phyloP scores from a whole-genome alignment of 1,140 invertebrate genomes.

The Papilio aristodemus region DNA sequence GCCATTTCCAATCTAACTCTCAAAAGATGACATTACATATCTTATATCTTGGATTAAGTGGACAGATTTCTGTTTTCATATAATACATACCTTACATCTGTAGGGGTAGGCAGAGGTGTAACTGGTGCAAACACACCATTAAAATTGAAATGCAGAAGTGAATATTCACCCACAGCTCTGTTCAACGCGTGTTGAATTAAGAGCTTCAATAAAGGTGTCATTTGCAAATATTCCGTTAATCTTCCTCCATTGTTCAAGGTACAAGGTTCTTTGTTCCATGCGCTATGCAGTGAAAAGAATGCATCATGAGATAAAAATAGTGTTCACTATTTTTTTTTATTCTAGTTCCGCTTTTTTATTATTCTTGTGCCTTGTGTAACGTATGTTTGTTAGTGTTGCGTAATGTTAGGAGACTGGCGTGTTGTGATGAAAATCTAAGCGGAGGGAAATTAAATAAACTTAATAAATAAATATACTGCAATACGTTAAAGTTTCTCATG shows the following conservation, averaged over 20 bases:
- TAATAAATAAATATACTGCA: too few species aligned
- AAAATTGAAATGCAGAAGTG: constrained; percentile 1
- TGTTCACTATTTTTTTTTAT: neutral
- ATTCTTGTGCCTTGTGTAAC: neutral
- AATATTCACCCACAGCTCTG: neutral
- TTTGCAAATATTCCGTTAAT: constrained; percentile 22
- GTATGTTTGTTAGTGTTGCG: neutral
- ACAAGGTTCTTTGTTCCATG: constrained; percentile 5
- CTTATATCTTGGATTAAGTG: too few species aligned
- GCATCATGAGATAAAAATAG: constrained; percentile 9
- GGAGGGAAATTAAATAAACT: too few species aligned
- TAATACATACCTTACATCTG: too few species aligned
- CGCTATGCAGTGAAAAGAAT: constrained; percentile 2
- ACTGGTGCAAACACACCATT: too few species aligned
- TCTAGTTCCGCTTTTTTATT: constrained; percentile 1
- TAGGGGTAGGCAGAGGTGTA: too few species aligned
- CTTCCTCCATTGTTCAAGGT: neutral
- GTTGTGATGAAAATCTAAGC: neutral
- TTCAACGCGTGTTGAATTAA: constrained; percentile 11
- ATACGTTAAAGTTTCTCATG: too few species aligned
- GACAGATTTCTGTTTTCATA: too few species aligned
- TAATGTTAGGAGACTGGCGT: neutral
- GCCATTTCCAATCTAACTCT: too few species aligned
- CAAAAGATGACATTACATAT: too few species aligned
- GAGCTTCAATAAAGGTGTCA: constrained; percentile 8